Conservation (phyloP, 1,140 invertebrate genomes). For the Hestina assimilis region DNA sequence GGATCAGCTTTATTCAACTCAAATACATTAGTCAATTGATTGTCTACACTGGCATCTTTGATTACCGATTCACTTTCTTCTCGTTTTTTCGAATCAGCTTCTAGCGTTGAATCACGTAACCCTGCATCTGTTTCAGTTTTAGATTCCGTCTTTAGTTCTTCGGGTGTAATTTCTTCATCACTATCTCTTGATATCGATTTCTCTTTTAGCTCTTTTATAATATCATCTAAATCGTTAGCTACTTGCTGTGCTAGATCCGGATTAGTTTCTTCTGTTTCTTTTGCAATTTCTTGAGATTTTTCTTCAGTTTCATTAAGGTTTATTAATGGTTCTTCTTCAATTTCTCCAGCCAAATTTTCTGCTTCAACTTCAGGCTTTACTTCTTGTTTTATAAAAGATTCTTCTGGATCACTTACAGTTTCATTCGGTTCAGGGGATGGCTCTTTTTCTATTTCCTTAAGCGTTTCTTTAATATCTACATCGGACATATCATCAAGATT, state of each 20-base stretch:
- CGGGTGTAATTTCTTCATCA: background rate
- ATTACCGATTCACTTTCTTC: too few species aligned
- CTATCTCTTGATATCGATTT: background rate
- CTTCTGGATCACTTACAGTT: conserved; percentile 11
- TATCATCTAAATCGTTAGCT: background rate
- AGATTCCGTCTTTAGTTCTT: background rate
- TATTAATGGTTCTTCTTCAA: background rate
- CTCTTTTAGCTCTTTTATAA: too few species aligned
- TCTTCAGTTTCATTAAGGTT: too few species aligned
- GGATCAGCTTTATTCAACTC: conserved; percentile 6
- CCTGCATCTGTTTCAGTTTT: background rate
- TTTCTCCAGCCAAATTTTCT: conserved; percentile 1
- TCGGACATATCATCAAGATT: background rate
- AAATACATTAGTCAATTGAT: conserved; percentile 13
- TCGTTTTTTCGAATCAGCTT: background rate
- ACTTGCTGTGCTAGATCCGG: conserved; percentile 8
- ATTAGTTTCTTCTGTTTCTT: too few species aligned
- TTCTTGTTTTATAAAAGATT: conserved; percentile 20
- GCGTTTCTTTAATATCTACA: too few species aligned
- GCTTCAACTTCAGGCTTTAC: conserved; percentile 18
- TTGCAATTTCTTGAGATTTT: conserved; percentile 17
- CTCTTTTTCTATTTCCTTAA: conserved; percentile 28
- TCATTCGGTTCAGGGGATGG: conserved; percentile 15
- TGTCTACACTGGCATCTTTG: background rate
- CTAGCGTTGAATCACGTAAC: background rate